phyloP scores from a whole-genome alignment of 2,888 invertebrate species.

The Leuctra nigra region DNA sequence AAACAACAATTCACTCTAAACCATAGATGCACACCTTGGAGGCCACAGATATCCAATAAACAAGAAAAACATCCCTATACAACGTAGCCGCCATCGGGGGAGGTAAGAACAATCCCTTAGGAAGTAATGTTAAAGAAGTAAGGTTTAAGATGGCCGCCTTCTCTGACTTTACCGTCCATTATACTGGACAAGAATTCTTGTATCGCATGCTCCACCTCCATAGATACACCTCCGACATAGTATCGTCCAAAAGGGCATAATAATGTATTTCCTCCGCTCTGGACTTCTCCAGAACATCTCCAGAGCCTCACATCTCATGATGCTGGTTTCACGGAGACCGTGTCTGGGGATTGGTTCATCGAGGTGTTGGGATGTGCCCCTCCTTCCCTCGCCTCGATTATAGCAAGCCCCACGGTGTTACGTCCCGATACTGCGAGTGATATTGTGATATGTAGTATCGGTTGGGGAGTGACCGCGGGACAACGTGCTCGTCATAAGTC shows the following conservation, averaged over 20 bases:
- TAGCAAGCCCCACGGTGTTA: neutral
- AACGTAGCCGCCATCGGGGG: slow-evolving; percentile 5
- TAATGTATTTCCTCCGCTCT: slow-evolving; percentile 1
- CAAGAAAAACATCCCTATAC: slow-evolving; percentile 1
- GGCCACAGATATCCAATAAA: slow-evolving; percentile 11
- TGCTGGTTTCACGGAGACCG: neutral
- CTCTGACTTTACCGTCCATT: slow-evolving; percentile 21
- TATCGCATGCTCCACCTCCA: slow-evolving; percentile 13
- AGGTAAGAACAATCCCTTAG: slow-evolving; percentile 13
- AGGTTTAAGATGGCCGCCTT: slow-evolving; percentile 5
- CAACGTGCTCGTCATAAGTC: slow-evolving; percentile 1
- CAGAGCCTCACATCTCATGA: slow-evolving; percentile 13
- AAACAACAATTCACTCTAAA: slow-evolving; percentile 19
- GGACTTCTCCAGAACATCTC: slow-evolving; percentile 3
- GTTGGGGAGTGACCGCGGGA: slow-evolving; percentile 6
- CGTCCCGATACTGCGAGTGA: neutral
- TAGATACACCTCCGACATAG: neutral
- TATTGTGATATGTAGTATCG: slow-evolving; percentile 11
- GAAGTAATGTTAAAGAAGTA: slow-evolving; percentile 10
- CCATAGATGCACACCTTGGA: neutral
- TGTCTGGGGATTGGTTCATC: slow-evolving; percentile 16
- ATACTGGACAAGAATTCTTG: slow-evolving; percentile 15
- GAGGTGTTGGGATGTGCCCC: slow-evolving; percentile 5
- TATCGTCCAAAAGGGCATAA: slow-evolving; percentile 11
- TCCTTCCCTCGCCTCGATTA: slow-evolving; percentile 6